A percentile compares a stretch with the other conserved stretches of the same genome.
Evolutionary conservation across 2,888 invertebrate genomes (phyloP).

Genomic region (Caenorhabditis macrosperma): DNA sequence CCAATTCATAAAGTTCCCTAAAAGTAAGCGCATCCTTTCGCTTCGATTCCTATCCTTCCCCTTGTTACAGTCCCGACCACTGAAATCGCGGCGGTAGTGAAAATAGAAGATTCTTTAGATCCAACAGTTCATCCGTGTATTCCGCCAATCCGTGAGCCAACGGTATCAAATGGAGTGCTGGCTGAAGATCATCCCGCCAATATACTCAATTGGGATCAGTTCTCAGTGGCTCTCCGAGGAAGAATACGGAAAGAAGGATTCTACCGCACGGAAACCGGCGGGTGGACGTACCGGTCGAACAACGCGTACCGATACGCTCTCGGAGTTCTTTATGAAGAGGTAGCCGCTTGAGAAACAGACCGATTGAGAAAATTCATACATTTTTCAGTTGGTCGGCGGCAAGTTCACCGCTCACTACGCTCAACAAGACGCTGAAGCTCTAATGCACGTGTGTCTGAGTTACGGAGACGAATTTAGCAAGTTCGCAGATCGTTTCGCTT

Average conservation of each 20-base stretch:
- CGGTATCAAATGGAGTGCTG: not conserved
- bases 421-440: constrained; percentile 72
- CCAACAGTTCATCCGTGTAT: not conserved
- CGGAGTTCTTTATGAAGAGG: constrained; percentile 1
- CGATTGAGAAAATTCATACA: not conserved
- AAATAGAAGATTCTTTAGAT: constrained; percentile 1
- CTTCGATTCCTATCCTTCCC: not conserved
- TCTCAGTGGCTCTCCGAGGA: constrained; percentile 9
- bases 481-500: constrained; percentile 67
- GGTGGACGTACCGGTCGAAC: constrained; percentile 17
- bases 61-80: not conserved
- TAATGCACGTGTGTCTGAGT: constrained; percentile 73
- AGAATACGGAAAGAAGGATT: constrained; percentile 34
- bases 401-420: constrained; percentile 69
- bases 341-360: not conserved
- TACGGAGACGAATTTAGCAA: constrained; percentile 73
- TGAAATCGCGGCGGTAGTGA: not conserved
- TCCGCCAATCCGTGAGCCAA: not conserved
- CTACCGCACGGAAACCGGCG: not conserved
- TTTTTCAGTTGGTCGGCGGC: constrained; percentile 28
- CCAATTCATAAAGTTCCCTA: constrained; percentile 33
- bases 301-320: constrained; percentile 4
- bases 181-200: constrained; percentile 36
- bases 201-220: constrained; percentile 12
- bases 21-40: constrained; percentile 5